Evolutionary conservation across 2,113 vertebrate species (phyloP), one percentile per base, ranked within the genome.

Genomic region (Hyla sarda): DNA sequence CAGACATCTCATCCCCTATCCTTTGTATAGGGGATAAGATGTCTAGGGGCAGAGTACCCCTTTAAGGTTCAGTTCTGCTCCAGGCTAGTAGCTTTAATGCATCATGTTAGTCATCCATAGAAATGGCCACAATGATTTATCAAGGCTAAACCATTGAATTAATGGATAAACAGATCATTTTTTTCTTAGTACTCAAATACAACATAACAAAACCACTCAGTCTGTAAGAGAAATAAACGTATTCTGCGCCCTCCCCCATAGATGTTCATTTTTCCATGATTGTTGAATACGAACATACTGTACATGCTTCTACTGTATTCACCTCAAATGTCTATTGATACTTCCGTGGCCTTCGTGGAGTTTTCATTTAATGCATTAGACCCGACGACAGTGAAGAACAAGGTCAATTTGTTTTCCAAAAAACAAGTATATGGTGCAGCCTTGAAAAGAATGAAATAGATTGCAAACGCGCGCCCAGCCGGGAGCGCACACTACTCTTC

Each of bases 361-460:
- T 60, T 80, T 80, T 32, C 77, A 58, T 62, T 41, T 80, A 37
- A 30, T 34, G 19, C 25, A 45, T 41, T 60, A 60, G 58, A 62
- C 37, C 19, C 32, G 13, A 41, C 34, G 60, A 34, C 58, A 60
- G 12, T 80, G n/a, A 60, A 80, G 54, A 80, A 60, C 21, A 23
- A 60, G 32, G 17, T 52, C 30, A 32, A 58, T 79, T 58, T n/a
- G n/a, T n/a, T 19, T 79, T 11, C 30, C 21, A 13, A 25, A 60
- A 25, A 80, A 56, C 56, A 45, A 60, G 37, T 37, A 60, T 23
- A 62, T 1, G 23, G 12, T n/a, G 34, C 37, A 19, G 34, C 77
- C 77, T 80, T 62, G 77, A 62, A 80, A 32, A 10, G 16, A 32
- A 77, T 19, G 30, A 54, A 77, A 77, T 21, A 77, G 62, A 60